Evolutionary conservation across 2,888 invertebrate species (phyloP).

Genomic region (Chrysotoxum bicinctum): DNA sequence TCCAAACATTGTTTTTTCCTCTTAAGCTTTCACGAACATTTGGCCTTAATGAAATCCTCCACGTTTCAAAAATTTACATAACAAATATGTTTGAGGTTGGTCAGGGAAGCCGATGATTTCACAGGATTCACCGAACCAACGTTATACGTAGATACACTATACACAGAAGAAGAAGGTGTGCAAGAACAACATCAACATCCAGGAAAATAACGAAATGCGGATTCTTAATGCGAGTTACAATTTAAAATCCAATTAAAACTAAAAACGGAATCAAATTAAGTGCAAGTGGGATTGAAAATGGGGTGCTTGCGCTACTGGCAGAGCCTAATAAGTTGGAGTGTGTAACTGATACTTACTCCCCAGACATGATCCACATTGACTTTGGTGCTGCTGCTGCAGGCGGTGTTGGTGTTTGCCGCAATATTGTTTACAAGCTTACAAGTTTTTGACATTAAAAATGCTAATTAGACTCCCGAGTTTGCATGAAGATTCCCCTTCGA

Average conservation of each 20-base stretch:
- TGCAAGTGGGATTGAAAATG: conserved; percentile 61
- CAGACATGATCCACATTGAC: conserved; percentile 71
- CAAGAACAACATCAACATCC: conserved; percentile 34
- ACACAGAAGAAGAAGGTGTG: conserved; percentile 13
- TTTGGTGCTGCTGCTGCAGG: conserved; percentile 39
- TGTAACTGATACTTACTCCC: conserved; percentile 64
- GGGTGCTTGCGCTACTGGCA: conserved; percentile 9
- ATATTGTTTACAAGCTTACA: conserved; percentile 77
- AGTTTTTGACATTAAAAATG: conserved; percentile 81
- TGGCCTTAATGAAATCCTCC: conserved; percentile 54
- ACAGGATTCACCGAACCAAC: conserved; percentile 21
- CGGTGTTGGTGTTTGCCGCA: conserved; percentile 69
- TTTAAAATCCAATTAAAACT: conserved; percentile 73
- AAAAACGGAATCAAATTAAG: conserved; percentile 72
- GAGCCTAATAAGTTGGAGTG: conserved; percentile 29
- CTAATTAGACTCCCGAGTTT: conserved; percentile 79
- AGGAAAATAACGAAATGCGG: conserved; percentile 33
- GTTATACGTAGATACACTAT: not conserved
- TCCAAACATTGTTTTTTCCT: conserved; percentile 2
- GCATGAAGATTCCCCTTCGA: conserved; percentile 48
- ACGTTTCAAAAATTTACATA: conserved; percentile 51
- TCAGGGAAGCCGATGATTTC: conserved; percentile 48
- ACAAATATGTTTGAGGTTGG: conserved; percentile 63
- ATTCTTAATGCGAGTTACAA: conserved; percentile 72
- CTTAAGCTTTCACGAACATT: conserved; percentile 26